These are phyloP conservation scores for Helicoverpa armigera DNA, from an alignment of 1,140 invertebrate genomes.

Conservation along the genomic window DNA sequence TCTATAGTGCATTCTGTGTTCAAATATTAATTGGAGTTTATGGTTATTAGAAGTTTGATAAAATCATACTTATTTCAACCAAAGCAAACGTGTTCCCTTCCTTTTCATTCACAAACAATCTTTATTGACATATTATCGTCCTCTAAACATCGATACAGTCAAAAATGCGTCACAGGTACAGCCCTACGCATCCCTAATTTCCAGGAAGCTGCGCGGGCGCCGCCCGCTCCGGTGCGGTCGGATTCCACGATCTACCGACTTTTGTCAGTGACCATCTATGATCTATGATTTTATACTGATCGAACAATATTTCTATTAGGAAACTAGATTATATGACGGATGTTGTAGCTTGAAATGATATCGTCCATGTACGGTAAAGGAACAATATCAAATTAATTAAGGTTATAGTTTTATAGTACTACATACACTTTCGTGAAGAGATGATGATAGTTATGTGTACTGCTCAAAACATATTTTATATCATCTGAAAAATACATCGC, in stretches of 20 bases:
- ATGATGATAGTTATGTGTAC: too few relatives aligned
- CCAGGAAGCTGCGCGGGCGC: constrained; percentile 80
- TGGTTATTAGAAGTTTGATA: neutral
- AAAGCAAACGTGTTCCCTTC: neutral
- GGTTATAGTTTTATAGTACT: too few relatives aligned
- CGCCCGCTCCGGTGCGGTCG: constrained; percentile 60
- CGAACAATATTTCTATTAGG: constrained; percentile 33
- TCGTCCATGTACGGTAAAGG: neutral
- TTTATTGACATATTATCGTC: too few relatives aligned
- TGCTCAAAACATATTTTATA: too few relatives aligned
- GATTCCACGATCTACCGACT: constrained; percentile 76
- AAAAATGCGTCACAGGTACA: constrained; percentile 35
- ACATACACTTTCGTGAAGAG: too few relatives aligned
- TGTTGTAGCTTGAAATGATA: neutral
- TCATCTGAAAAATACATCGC: too few relatives aligned
- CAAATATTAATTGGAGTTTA: neutral
- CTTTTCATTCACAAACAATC: neutral
- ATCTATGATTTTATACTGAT: constrained; percentile 56
- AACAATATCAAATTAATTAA: neutral
- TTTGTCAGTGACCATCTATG: constrained; percentile 66
- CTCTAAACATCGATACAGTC: neutral
- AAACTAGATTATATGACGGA: constrained; percentile 7
- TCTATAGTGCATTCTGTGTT: constrained; percentile 8
- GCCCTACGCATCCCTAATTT: constrained; percentile 76
- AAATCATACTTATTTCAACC: neutral